These are phyloP conservation scores for Drosophila atripex DNA, from an alignment of 2,888 invertebrate species.

Conservation along the genomic window DNA sequence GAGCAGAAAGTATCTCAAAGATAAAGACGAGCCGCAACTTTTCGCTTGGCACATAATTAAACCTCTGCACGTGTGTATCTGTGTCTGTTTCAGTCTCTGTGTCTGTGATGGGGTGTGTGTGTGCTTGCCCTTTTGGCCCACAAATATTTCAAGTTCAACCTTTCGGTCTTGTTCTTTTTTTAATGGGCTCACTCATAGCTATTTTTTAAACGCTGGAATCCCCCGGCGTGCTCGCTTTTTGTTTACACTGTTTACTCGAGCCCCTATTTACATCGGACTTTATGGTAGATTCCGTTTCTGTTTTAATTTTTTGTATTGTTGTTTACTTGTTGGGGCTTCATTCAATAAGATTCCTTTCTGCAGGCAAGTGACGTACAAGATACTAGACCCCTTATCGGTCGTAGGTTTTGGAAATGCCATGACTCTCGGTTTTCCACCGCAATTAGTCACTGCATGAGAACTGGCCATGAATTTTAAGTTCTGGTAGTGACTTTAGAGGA, in stretches of 20 bases:
- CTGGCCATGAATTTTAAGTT: conserved; percentile 18
- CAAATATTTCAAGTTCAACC: conserved; percentile 50
- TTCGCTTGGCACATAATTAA: conserved; percentile 54
- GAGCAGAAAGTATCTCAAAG: conserved; percentile 44
- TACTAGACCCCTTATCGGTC: conserved; percentile 8
- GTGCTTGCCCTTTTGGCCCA: conserved; percentile 33
- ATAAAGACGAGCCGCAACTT: conserved; percentile 38
- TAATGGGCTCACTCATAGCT: conserved; percentile 9
- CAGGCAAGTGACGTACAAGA: conserved; percentile 9
- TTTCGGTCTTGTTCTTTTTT: conserved; percentile 36
- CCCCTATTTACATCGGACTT: conserved; percentile 21
- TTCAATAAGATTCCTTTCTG: not conserved
- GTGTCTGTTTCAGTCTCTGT: conserved; percentile 3
- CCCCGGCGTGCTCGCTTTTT: conserved; percentile 15
- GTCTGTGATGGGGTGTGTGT: not conserved
- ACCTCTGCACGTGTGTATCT: conserved; percentile 37
- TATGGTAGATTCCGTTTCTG: conserved; percentile 34
- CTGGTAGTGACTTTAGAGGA: not conserved
- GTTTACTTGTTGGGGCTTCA: conserved; percentile 7
- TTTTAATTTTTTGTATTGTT: conserved; percentile 41
- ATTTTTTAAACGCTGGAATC: conserved; percentile 11
- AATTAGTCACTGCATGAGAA: conserved; percentile 36
- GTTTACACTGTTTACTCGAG: conserved; percentile 45
- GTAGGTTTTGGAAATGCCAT: conserved; percentile 16
- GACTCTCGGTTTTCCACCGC: conserved; percentile 33